Base-by-base conservation (phyloP, 2,888 invertebrate species). In the Brachyopa scutellaris region DNA sequence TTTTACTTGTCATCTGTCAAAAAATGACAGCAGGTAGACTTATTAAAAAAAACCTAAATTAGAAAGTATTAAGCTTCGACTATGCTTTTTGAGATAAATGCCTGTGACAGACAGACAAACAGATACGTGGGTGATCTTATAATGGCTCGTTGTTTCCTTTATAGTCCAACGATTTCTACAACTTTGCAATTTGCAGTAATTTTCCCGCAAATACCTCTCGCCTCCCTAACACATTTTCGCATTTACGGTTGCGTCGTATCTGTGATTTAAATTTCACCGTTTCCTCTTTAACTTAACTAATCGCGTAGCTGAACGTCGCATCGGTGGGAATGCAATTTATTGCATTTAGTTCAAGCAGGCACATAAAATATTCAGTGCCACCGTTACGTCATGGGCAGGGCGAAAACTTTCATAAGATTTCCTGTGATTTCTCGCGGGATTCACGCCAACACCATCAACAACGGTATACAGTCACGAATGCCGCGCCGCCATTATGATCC, bases 311-410 rank as follows among this genome's bases (percentile, higher is more conserved):
- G 42, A 11, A 29, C n/a, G n/a, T n/a, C n/a, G n/a, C 19, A 45
- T 31, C 59, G 31, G 13, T 13, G 59, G 15, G 13, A 64, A 29
- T 45, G 55, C 33, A 67, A 55, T 67, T 67, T 67, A 67, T 45
- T 55, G 33, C 53, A 55, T 45, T 33, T 4, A 47, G 17, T 33
- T 45, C n/a, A 26, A 40, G 26, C 36, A 55, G 33, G 15, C 33
- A 45, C 45, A 67, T 67, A 11, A 67, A 67, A 67, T 45, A 67
- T 67, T 67, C 67, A 67, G 47, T 19, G 26, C 29, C 29, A 13
- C 9, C 33, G 13, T 13, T n/a, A n/a, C 66, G 21, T 21, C 40
- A 31, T n/a, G 2, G n/a, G n/a, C n/a, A n/a, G n/a, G n/a, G n/a
- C n/a, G 26, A 23, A 17, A 45, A 67, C 55, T 55, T 67, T 57